Percentiles rank a stretch among this genome's conserved stretches.
Conservation (phyloP, 2,797 vertebrate genomes). For the Micrastur ruficollis region DNA sequence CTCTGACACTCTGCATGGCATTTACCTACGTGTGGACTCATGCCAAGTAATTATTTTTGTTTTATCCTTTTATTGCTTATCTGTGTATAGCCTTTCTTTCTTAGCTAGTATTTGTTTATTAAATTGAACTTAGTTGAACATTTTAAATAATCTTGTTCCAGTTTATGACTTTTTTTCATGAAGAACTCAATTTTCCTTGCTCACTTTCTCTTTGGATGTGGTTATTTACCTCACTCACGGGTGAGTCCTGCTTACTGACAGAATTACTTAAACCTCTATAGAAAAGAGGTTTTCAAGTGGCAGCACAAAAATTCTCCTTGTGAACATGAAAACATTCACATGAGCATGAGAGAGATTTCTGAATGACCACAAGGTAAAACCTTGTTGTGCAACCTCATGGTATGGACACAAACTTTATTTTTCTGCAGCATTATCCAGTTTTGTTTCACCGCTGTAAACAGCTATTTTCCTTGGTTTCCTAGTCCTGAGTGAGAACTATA, state of each 20-base stretch:
- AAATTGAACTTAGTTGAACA: background rate
- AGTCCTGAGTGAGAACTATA: conserved; percentile 6
- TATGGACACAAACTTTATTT: background rate
- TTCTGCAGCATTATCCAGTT: background rate
- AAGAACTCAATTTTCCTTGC: background rate
- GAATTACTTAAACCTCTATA: background rate
- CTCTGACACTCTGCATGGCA: background rate
- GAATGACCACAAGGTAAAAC: background rate
- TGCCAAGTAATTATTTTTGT: background rate
- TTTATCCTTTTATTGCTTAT: background rate
- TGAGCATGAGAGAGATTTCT: background rate
- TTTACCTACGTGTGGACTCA: accelerated
- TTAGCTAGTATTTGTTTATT: background rate
- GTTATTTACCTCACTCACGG: background rate
- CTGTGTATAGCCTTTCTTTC: background rate
- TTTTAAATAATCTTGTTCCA: background rate
- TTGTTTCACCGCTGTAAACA: background rate
- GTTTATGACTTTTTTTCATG: background rate
- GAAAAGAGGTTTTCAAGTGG: background rate
- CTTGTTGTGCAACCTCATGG: background rate
- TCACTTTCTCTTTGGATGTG: background rate
- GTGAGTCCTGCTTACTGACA: background rate
- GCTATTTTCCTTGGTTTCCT: background rate
- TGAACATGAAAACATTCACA: background rate
- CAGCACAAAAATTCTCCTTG: background rate